Evolutionary conservation across 2,888 invertebrate genomes (phyloP).

Genomic region (Andrena flavipes): DNA sequence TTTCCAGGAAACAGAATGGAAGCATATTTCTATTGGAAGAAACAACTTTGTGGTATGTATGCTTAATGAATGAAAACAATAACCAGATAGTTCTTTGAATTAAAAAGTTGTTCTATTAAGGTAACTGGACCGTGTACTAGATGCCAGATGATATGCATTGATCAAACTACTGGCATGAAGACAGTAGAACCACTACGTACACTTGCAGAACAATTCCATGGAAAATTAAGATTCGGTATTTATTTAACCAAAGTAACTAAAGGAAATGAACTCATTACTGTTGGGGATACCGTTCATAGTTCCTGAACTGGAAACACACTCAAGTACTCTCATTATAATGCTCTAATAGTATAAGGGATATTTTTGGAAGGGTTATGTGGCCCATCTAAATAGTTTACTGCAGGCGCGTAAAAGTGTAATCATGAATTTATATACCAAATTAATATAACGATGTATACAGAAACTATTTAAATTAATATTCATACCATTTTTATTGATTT

Average conservation of each 20-base stretch:
- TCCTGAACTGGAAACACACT: slow-evolving; percentile 43
- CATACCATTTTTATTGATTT: not conserved
- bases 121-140: slow-evolving; percentile 93
- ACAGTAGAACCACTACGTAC: slow-evolving; percentile 92
- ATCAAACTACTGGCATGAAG: slow-evolving; percentile 93
- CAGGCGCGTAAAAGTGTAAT: too few relatives aligned
- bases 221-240: slow-evolving; percentile 93
- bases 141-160: slow-evolving; percentile 98
- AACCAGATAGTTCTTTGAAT: slow-evolving; percentile 27
- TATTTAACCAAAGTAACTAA: slow-evolving; percentile 86
- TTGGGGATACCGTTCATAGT: slow-evolving; percentile 74
- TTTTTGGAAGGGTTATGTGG: not conserved
- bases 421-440: not conserved
- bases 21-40: slow-evolving; percentile 88
- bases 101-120: slow-evolving; percentile 84
- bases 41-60: slow-evolving; percentile 88
- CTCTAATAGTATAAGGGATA: not conserved
- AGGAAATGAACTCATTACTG: slow-evolving; percentile 67
- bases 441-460: not conserved
- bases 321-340: not conserved
- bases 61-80: not conserved
- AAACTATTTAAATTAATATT: not conserved
- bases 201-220: slow-evolving; percentile 90
- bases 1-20: slow-evolving; percentile 93
- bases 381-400: too few relatives aligned